A percentile compares a stretch with the other conserved stretches of the same genome.
Evolutionary conservation across 2,797 vertebrate species (phyloP).

Genomic region (Notolabrus celidotus): DNA sequence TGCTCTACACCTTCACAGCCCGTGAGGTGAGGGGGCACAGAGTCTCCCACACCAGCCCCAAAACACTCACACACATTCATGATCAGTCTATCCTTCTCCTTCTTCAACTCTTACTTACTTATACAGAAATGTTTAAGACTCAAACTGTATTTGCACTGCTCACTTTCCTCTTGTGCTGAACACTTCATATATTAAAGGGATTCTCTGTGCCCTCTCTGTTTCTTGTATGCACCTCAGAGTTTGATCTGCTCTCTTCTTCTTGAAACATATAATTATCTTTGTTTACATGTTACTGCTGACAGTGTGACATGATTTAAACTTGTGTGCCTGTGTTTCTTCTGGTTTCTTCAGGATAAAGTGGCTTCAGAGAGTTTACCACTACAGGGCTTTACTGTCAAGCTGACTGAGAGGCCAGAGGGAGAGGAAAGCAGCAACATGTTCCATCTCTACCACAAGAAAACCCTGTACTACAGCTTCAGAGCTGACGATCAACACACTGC

Average conservation of each 20-base stretch:
- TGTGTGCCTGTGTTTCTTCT: constrained; percentile 5
- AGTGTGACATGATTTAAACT: constrained; percentile 1
- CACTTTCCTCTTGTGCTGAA: constrained; percentile 35
- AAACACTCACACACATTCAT: constrained; percentile 46
- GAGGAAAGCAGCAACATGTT: constrained; percentile 88
- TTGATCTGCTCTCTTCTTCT: constrained; percentile 25
- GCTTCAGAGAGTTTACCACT: constrained; percentile 95
- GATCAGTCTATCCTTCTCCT: constrained; percentile 22
- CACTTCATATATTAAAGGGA: constrained; percentile 51
- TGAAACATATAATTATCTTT: constrained; percentile 14
- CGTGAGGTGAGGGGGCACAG: constrained; percentile 91
- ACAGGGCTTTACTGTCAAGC: constrained; percentile 93
- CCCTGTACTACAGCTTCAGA: constrained; percentile 95
- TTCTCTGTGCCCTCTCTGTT: constrained; percentile 76
- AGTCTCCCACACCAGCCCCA: constrained; percentile 85
- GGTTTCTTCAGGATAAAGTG: constrained; percentile 89
- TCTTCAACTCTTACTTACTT: constrained; percentile 5
- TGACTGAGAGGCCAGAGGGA: constrained; percentile 89
- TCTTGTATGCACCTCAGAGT: constrained; percentile 23
- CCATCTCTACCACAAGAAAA: constrained; percentile 98
- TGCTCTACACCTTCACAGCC: constrained; percentile 96
- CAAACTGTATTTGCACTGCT: constrained; percentile 11
- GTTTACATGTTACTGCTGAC: constrained; percentile 6
- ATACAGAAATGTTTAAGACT: constrained; percentile 17
- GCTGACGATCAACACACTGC: constrained; percentile 89